phyloP scores from a whole-genome alignment of 2,797 vertebrate genomes.

The Diceros bicornis region DNA sequence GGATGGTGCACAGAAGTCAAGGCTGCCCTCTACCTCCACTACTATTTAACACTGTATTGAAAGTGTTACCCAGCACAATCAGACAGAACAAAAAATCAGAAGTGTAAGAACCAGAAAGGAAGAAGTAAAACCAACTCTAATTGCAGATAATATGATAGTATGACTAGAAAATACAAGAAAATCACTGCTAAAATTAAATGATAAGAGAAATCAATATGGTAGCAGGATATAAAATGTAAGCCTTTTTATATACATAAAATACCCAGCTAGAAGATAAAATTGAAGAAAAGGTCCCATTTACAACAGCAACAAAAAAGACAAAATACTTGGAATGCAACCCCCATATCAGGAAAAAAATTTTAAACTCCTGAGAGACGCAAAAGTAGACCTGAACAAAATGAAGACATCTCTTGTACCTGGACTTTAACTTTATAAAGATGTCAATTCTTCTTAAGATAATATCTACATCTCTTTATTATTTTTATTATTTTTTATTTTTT shows the following conservation, averaged over 20 bases:
- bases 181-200: not conserved
- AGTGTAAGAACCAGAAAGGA: not conserved
- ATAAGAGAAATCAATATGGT: not conserved
- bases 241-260: not conserved
- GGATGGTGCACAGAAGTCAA: not conserved
- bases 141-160: not conserved
- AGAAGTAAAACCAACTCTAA: not conserved
- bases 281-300: not conserved
- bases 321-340: not conserved
- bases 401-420: not conserved
- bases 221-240: not conserved
- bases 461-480: not conserved
- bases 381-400: not conserved
- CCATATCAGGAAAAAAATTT: not conserved
- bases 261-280: not conserved
- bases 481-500: no score
- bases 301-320: not conserved
- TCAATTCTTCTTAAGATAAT: not conserved
- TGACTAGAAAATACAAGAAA: not conserved
- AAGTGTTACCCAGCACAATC: not conserved
- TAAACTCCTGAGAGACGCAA: not conserved
- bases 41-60: not conserved
- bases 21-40: not conserved
- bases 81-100: not conserved
- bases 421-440: not conserved